A percentile compares a stretch with the other conserved stretches of the same genome.
These are phyloP conservation scores for Netelia virgata DNA, from an alignment of 2,888 invertebrate genomes.

Conservation along the genomic window DNA sequence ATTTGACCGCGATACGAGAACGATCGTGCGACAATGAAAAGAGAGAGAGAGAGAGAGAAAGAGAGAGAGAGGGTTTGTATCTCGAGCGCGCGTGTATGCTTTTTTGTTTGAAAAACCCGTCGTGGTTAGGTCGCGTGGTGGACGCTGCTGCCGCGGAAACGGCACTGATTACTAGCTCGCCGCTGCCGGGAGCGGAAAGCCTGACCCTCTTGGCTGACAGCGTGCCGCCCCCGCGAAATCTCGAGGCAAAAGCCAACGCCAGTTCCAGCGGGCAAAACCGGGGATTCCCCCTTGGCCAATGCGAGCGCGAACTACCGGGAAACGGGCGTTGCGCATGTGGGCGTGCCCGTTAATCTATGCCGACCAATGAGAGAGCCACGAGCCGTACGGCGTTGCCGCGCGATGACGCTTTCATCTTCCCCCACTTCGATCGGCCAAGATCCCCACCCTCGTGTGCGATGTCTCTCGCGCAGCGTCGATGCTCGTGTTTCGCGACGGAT, in stretches of 20 bases:
- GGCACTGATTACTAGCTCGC: conserved; percentile 84
- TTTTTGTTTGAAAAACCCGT: conserved; percentile 2
- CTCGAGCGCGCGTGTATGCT: background rate
- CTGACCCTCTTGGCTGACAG: conserved; percentile 72
- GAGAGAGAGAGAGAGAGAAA: background rate
- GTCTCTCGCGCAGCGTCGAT: conserved; percentile 10
- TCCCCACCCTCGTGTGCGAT: conserved; percentile 34
- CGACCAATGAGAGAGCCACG: conserved; percentile 73
- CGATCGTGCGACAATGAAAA: background rate
- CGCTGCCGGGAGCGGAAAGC: conserved; percentile 78
- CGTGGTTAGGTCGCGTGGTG: conserved; percentile 78
- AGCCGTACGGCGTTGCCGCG: conserved; percentile 60
- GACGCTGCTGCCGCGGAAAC: conserved; percentile 84
- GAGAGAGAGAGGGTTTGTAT: conserved; percentile 3
- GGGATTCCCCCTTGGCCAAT: conserved; percentile 76
- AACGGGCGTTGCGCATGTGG: conserved; percentile 75
- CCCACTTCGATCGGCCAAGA: conserved; percentile 53
- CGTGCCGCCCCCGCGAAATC: conserved; percentile 82
- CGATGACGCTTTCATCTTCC: conserved; percentile 51
- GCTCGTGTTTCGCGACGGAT: conserved; percentile 33
- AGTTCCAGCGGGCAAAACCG: conserved; percentile 73
- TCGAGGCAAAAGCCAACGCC: conserved; percentile 73
- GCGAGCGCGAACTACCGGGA: conserved; percentile 72
- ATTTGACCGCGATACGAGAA: background rate
- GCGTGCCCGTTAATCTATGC: conserved; percentile 72